Evolutionary conservation across 2,888 invertebrate genomes (phyloP).

Genomic region (Watsonalla binaria): DNA sequence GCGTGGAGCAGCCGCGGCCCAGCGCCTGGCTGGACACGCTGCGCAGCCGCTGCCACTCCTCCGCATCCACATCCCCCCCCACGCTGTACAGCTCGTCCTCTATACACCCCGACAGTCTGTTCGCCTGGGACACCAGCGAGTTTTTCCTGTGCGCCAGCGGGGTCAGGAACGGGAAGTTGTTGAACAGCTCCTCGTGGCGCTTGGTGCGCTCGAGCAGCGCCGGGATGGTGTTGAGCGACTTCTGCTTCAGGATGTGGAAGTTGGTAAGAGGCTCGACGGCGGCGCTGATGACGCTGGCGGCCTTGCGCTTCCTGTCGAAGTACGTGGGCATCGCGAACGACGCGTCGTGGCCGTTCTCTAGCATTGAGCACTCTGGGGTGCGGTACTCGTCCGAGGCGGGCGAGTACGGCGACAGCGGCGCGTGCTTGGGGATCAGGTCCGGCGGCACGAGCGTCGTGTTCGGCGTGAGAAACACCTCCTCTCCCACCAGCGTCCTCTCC

Average conservation of each 20-base stretch:
- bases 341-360: conserved; percentile 34
- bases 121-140: conserved; percentile 53
- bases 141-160: conserved; percentile 77
- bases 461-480: conserved; percentile 59
- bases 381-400: conserved; percentile 46
- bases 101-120: conserved; percentile 58
- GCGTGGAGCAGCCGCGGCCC: conserved; percentile 45
- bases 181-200: conserved; percentile 69
- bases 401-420: conserved; percentile 21
- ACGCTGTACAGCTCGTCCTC: conserved; percentile 73
- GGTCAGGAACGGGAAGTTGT: conserved; percentile 78
- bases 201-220: conserved; percentile 51
- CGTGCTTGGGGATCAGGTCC: conserved; percentile 55
- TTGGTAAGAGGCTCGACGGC: conserved; percentile 62
- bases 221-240: conserved; percentile 69
- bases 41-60: conserved; percentile 44
- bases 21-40: conserved; percentile 47
- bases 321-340: conserved; percentile 69
- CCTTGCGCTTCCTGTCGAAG: conserved; percentile 63
- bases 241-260: conserved; percentile 72
- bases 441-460: conserved; percentile 55
- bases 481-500: conserved; percentile 40
- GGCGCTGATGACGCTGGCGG: conserved; percentile 45
- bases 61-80: conserved; percentile 51
- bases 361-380: conserved; percentile 50